Evolutionary conservation across 2,797 vertebrate genomes (phyloP).

Genomic region (Rhyacichthys aspro): DNA sequence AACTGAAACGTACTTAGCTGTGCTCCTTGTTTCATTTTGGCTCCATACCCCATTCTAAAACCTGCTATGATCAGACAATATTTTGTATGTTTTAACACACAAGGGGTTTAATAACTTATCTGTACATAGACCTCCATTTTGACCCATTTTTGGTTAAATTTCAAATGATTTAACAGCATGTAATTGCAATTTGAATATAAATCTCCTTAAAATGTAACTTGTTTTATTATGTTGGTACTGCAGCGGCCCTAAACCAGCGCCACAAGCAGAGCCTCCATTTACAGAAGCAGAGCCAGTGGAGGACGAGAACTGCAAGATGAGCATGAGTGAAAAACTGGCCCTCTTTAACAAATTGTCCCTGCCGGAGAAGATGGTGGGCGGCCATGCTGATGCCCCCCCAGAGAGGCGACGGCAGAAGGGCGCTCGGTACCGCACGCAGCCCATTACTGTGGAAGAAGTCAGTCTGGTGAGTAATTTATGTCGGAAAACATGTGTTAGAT

Average conservation of each 20-base stretch:
- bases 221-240: neutral
- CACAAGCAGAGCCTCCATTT: constrained; percentile 31
- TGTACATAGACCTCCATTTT: no score
- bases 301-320: constrained; percentile 80
- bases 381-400: constrained; percentile 33
- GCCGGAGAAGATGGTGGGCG: constrained; percentile 46
- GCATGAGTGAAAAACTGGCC: constrained; percentile 83
- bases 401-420: constrained; percentile 82
- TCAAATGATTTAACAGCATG: no score
- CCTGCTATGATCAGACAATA: no score
- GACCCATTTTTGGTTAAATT: no score
- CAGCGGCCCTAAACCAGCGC: constrained; percentile 55
- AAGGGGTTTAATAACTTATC: no score
- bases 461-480: constrained; percentile 65
- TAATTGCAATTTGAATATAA: no score
- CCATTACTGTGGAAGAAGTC: constrained; percentile 83
- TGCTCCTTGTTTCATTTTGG: no score
- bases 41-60: no score
- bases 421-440: constrained; percentile 81
- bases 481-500: neutral
- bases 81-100: no score
- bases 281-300: constrained; percentile 48
- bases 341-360: constrained; percentile 82
- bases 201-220: neutral
- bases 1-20: no score